Evolutionary conservation across 2,113 vertebrate species (phyloP).

Genomic region (Thymallus thymallus): DNA sequence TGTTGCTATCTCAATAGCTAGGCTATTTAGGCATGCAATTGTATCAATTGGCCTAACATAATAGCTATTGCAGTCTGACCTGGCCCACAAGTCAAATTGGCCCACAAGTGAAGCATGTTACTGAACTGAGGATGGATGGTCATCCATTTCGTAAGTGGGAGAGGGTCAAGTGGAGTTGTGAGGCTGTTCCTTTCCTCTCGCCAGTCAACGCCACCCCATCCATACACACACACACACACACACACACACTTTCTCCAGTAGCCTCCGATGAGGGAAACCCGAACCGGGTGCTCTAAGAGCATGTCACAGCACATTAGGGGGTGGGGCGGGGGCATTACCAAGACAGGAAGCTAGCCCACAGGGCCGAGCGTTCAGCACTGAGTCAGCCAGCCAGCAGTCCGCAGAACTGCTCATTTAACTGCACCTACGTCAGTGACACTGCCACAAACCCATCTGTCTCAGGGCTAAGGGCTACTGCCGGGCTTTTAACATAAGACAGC

Average conservation of each 20-base stretch:
- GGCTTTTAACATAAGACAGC: slow-evolving; percentile 35
- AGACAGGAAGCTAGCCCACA: slow-evolving; percentile 43
- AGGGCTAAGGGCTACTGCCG: slow-evolving; percentile 6
- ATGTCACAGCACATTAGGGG: too few relatives aligned
- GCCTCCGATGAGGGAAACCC: slow-evolving; percentile 41
- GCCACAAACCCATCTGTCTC: slow-evolving; percentile 19
- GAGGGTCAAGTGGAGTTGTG: background rate
- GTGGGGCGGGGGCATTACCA: too few relatives aligned
- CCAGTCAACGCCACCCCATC: background rate
- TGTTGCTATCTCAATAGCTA: background rate
- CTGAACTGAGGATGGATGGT: background rate
- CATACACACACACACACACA: background rate
- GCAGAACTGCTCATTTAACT: slow-evolving; percentile 4
- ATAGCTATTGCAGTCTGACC: background rate
- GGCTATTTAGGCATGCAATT: background rate
- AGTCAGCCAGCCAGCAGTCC: slow-evolving; percentile 14
- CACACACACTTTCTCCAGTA: background rate
- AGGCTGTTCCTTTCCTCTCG: background rate
- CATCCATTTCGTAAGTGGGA: background rate
- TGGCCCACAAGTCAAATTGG: too few relatives aligned
- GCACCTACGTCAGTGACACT: slow-evolving; percentile 19
- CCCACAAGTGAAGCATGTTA: background rate
- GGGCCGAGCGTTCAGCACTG: slow-evolving; percentile 17
- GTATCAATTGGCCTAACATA: background rate
- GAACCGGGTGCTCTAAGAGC: slow-evolving; percentile 48